phyloP scores from a whole-genome alignment of 2,888 invertebrate genomes.

The Phlogophora meticulosa region DNA sequence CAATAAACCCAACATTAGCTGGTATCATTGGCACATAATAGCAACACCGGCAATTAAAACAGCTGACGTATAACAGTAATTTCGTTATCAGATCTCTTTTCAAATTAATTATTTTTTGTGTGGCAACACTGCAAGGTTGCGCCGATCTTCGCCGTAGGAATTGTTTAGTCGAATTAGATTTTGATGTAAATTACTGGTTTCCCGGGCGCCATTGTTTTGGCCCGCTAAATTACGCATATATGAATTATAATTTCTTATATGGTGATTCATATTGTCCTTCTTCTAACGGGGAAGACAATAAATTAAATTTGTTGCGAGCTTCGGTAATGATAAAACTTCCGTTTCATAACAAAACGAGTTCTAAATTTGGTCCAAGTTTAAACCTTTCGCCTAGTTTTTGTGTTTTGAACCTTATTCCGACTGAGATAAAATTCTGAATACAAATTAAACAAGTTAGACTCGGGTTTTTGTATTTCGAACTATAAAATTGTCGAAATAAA shows the following conservation, averaged over 20 bases:
- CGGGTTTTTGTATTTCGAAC: too few relatives aligned
- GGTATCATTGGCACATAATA: conserved; percentile 65
- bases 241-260: conserved; percentile 48
- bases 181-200: conserved; percentile 59
- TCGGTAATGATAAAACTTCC: not conserved
- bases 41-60: conserved; percentile 64
- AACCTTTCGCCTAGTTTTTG: too few relatives aligned
- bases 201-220: conserved; percentile 59
- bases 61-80: conserved; percentile 63
- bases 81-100: conserved; percentile 67
- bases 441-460: too few relatives aligned
- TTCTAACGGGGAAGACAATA: conserved; percentile 8
- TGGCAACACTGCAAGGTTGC: conserved; percentile 65
- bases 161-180: conserved; percentile 60
- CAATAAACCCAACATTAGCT: conserved; percentile 52
- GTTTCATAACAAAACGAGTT: too few relatives aligned
- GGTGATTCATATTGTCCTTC: conserved; percentile 41
- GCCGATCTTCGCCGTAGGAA: conserved; percentile 53
- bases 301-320: not conserved
- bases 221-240: conserved; percentile 45
- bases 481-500: too few relatives aligned
- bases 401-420: too few relatives aligned
- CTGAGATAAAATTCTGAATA: too few relatives aligned
- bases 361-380: too few relatives aligned
- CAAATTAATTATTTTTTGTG: conserved; percentile 62